Base-by-base conservation (phyloP, 1,140 invertebrate species). In the Scaptomyza graminum region DNA sequence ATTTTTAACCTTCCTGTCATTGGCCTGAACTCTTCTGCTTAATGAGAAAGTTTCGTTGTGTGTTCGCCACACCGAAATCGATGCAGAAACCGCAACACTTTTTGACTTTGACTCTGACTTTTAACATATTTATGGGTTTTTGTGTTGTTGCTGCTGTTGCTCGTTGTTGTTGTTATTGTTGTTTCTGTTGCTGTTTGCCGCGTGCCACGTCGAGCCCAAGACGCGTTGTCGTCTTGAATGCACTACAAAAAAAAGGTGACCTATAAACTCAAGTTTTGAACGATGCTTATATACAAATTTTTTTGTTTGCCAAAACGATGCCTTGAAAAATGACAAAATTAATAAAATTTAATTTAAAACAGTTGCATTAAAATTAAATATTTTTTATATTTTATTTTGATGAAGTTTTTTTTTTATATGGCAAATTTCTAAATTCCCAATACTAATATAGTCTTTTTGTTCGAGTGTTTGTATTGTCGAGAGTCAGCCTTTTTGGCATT, bases 121-220 rank as follows among this genome's bases (percentile, higher is more conserved):
- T 88, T 87, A 88, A 87, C 79, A 87, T 87, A 87, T 87, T 87
- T 87, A 87, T 87, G 83, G 76, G 76, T 76, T 88, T 87, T 88
- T 82, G 66, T 78, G 67, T 69, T 37, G 43, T 16, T 46, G 31
- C 39, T 46, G 50, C 11, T 22, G 15, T 12, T 63, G 76, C 2
- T n/a, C 75, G 67, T 63, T 37, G 44, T 16, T 46, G n/a, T 50
- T 47, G 43, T 8, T 22, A n/a, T 12, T 69, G 65, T 63, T 64
- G 71, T 55, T 59, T 15, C 13, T 37, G 46, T 59, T 56, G 73
- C 43, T 50, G 46, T 59, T 74, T 74, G 79, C 82, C 82, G 76
- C 83, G 83, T 87, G 83, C 83, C 83, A 70, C 74, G 69, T 82
- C 65, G 63, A 60, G 51, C 78, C 72, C 62, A 71, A 52, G 60